Evolutionary conservation across 2,888 invertebrate species (phyloP).

Genomic region (Hypomecis punctinalis): DNA sequence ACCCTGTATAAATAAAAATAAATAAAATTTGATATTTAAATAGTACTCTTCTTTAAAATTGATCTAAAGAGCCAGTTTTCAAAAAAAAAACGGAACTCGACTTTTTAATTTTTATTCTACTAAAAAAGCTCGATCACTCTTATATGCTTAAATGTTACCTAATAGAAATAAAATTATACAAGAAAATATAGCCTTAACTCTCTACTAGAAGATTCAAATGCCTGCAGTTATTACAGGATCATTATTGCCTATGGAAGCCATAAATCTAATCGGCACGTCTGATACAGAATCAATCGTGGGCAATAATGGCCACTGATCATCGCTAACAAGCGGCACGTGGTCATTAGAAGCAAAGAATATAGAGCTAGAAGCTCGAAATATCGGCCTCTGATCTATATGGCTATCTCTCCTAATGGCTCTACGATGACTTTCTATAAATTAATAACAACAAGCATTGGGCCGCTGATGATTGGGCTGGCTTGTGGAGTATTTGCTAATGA

Average conservation of each 20-base stretch:
- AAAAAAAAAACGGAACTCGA: too few relatives aligned
- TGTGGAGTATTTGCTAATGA: too few relatives aligned
- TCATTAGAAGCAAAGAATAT: constrained; percentile 78
- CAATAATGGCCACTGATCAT: constrained; percentile 72
- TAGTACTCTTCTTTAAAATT: too few relatives aligned
- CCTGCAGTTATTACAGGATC: constrained; percentile 69
- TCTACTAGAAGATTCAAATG: constrained; percentile 15
- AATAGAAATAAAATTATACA: neutral
- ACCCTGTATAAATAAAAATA: too few relatives aligned
- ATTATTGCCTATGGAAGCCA: constrained; percentile 74
- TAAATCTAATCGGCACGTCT: constrained; percentile 70
- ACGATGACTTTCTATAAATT: constrained; percentile 85
- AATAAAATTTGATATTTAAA: too few relatives aligned
- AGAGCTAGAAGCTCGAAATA: constrained; percentile 60
- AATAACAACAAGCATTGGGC: constrained; percentile 77
- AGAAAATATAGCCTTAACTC: neutral
- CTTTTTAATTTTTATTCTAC: too few relatives aligned
- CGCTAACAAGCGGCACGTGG: constrained; percentile 81
- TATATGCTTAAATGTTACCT: too few relatives aligned
- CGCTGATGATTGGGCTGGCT: constrained; percentile 67
- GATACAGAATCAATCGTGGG: constrained; percentile 70
- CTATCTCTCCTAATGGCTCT: constrained; percentile 76
- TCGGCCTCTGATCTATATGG: constrained; percentile 77
- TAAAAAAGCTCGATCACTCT: too few relatives aligned
- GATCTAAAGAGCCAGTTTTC: too few relatives aligned